Evolutionary conservation across 2,888 invertebrate species (phyloP), one percentile per base, ranked within the genome.

Genomic region (Fabriciana adippe): DNA sequence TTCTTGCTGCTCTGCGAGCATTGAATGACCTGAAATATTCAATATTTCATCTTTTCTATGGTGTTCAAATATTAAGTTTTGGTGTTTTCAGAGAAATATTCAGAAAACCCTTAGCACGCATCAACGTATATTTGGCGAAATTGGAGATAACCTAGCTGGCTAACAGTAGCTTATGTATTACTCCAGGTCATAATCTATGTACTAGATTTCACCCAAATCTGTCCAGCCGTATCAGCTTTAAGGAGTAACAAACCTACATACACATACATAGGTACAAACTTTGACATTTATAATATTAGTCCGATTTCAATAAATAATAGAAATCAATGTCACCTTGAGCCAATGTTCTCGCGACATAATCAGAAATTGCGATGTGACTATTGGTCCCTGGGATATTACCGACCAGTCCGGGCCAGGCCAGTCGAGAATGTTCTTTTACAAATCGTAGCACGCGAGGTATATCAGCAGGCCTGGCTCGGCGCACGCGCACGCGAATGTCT

Each of bases 1-100:
- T 56, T 87, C 87, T 56, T 84, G 84, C 71, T 89, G 89, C 72
- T 92, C 92, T 3, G 91, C 92, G 65, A 92, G 59, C 90, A 92
- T 87, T 0, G 92, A 86, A 73, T 92, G 92, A 5, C 92, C 92
- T 92, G 77, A 0, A 57, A 41, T 41, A 11, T 41, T 11, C 11
- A 26, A 11, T 41, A 8, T 41, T 41, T 11, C 8, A 41, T 41
- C 1, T 41, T 41, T 41, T 41, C 0, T 41, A 2, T 1, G 2
- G 11, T 11, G 8, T 11, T 11, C 2, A 41, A 8, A 6, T 8
- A 41, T 11, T 41, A 35, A 35, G 35, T 11, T 41, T 11, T 8
- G 11, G 11, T 41, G 35, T 41, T 41, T 8, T 41, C 26, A 41
- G 35, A 6, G 11, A 41, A 41, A 41, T 41, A 41, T 41, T 41